Percentiles rank a stretch among this genome's conserved stretches.
phyloP scores from a whole-genome alignment of 2,113 vertebrate genomes.

The Apodemus speciosus region DNA sequence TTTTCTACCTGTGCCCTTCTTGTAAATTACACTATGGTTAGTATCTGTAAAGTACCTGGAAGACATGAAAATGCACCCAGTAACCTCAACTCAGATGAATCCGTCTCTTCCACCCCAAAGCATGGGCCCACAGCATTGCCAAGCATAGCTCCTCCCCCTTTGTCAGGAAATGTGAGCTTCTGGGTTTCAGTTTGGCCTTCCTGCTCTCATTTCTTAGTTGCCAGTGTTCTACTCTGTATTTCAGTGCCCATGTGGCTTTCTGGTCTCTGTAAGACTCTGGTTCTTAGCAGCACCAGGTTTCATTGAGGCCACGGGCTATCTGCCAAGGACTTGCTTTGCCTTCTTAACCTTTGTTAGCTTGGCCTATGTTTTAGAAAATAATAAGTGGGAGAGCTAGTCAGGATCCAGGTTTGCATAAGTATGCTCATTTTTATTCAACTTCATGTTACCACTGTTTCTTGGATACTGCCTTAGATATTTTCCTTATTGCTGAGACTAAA shows the following conservation, averaged over 20 bases:
- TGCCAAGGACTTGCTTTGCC: constrained; percentile 42
- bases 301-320: background rate
- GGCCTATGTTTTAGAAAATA: constrained; percentile 35
- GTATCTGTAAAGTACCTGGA: background rate
- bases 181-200: background rate
- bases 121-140: background rate
- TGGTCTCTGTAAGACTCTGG: background rate
- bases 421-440: background rate
- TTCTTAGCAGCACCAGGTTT: constrained; percentile 13
- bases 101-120: background rate
- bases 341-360: constrained; percentile 52
- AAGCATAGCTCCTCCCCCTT: background rate
- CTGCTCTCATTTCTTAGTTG: constrained; percentile 23
- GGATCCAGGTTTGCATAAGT: background rate
- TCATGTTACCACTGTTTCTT: background rate
- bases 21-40: background rate
- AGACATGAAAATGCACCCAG: background rate
- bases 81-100: background rate
- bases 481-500: background rate
- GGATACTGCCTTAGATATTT: background rate
- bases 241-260: background rate
- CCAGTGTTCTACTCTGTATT: background rate
- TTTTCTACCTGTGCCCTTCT: background rate
- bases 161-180: background rate
- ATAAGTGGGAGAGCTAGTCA: constrained; percentile 33